Base-by-base conservation (phyloP, 2,113 vertebrate species). In the Megaceryle maxima region DNA sequence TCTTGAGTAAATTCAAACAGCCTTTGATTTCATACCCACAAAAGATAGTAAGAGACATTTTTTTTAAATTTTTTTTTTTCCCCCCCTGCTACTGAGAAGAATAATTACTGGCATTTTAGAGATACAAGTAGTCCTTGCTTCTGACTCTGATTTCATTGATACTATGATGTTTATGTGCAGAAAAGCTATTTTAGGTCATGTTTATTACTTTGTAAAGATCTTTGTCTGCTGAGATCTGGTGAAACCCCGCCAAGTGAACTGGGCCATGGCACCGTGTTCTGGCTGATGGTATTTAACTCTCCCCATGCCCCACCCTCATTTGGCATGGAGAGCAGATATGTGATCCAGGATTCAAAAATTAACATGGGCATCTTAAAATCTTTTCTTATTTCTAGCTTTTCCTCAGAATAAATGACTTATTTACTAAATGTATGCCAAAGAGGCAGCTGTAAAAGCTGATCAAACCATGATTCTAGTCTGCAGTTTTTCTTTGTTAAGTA, bases 381-480 rank as follows among this genome's bases (percentile, higher is more conserved):
- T 41, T 72, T 57, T 44, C 77, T 89, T 74, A 80, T 83, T 96
- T 95, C 55, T 86, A 76, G 46, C 19, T 89, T 91, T 90, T 82
- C 41, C 33, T 84, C 22, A 56, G 44, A 69, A 67, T 73, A 79
- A 92, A 66, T 43, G 41, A 59, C 39, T 43, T 79, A 31, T 57
- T 83, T 87, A 75, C 35, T 51, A 53, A 80, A 66, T 44, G n/a
- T 68, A 39, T 29, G 39, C 39, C 20, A 44, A 50, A 92, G 33
- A 78, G 17, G 28, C 17, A 62, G 20, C 22, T 79, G 18, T 44
- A 64, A 87, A 72, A 79, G 50, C 2, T 79, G 25, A 55, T 79
- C 50, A 60, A 94, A 50, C 18, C n/a, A 7, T 33, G 25, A 63
- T 59, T 63, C 46, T 70, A 1, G 83, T 86, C 68, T 64, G 39